phyloP scores from a whole-genome alignment of 2,113 vertebrate genomes.

The Nansenia antarctica region DNA sequence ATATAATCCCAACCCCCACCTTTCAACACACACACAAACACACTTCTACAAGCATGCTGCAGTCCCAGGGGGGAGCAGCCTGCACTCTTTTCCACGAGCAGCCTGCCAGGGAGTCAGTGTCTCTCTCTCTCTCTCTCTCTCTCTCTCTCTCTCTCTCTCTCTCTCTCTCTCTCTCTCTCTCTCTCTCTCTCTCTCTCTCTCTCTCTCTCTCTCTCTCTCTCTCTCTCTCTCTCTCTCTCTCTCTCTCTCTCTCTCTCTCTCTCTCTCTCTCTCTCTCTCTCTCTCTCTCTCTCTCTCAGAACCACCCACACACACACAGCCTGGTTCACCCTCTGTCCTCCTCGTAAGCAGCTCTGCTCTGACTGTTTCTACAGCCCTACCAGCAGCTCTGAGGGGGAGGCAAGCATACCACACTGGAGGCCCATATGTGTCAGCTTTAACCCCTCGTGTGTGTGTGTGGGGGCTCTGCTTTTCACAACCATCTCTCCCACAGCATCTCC shows the following conservation, averaged over 20 bases:
- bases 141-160: slow-evolving; percentile 24
- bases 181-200: no score
- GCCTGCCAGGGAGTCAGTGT: slow-evolving; percentile 45
- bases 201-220: slow-evolving; percentile 28
- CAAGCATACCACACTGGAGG: slow-evolving; percentile 30
- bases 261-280: slow-evolving; percentile 25
- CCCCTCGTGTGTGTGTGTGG: slow-evolving; percentile 4
- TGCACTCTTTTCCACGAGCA: slow-evolving; percentile 54
- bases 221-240: slow-evolving; percentile 23
- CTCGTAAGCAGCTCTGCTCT: slow-evolving; percentile 44
- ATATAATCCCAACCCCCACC: slow-evolving; percentile 29
- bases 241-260: background rate
- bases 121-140: slow-evolving; percentile 24
- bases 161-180: slow-evolving; percentile 22
- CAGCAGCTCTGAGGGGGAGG: slow-evolving; percentile 59
- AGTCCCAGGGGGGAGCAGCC: slow-evolving; percentile 66
- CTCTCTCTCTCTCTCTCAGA: slow-evolving; percentile 25
- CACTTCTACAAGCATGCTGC: slow-evolving; percentile 57
- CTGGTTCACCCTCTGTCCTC: slow-evolving; percentile 67
- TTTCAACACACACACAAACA: slow-evolving; percentile 46
- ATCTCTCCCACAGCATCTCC: background rate
- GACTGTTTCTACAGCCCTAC: slow-evolving; percentile 57
- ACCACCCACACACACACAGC: slow-evolving; percentile 71
- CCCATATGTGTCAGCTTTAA: slow-evolving; percentile 55
- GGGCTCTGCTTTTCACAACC: slow-evolving; percentile 18